Evolutionary conservation across 2,113 vertebrate species (phyloP), one percentile per base, ranked within the genome.

Genomic region (Urocitellus parryii): DNA sequence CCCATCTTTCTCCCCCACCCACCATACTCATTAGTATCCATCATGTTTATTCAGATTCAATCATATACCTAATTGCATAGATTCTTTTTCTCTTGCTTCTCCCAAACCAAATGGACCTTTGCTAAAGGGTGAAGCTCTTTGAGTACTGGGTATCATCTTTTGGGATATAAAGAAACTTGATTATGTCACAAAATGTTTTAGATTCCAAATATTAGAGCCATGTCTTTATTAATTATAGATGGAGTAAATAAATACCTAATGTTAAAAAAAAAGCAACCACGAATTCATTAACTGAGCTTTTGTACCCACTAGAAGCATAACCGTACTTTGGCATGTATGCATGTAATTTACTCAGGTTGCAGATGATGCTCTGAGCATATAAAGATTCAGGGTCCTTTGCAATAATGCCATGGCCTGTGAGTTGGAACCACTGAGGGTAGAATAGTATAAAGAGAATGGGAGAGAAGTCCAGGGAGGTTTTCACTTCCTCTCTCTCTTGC

Each of bases 171-270:
- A 14, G 45, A 70, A 27, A 53, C 1, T 87, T 95, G 74, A 20
- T 67, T 34, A 70, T 70, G 27, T 92, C 12, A 65, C 72, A 88
- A 88, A 45, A 14, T 80, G 14, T 91, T 80, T 67, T 73, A 67
- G 56, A 25, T 8, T 65, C n/a, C 51, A 63, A 20, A 53, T 25
- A 65, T 68, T 81, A 90, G 10, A 83, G 81, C 48, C 25, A 39
- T 77, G 37, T 89, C 85, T 90, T 53, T 42, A 61, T 72, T 90
- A 77, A 73, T 92, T 95, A 79, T 39, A 42, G 53, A 88, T 81
- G 27, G 70, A 63, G 25, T 11, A 87, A 87, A 87, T 68, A 68
- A 58, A 22, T 73, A 72, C 27, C 89, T 56, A 8, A 63, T 8
- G 72, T 76, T 65, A 34, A 74, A 70, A 80, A 80, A 34, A 79